phyloP scores from a whole-genome alignment of 1,140 invertebrate genomes.

The Ceratina japonica region DNA sequence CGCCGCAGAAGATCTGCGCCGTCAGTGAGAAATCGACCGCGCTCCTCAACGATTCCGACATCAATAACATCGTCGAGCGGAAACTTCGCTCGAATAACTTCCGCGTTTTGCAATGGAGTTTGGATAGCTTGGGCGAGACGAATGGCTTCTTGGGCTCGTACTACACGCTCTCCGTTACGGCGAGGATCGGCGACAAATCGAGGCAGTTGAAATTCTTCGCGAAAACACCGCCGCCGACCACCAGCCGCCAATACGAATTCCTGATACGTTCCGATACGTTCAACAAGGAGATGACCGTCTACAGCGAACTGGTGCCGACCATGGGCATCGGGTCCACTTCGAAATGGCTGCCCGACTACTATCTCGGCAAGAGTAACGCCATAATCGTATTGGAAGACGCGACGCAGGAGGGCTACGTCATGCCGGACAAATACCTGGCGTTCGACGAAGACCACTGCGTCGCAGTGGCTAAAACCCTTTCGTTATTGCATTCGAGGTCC shows the following conservation, averaged over 20 bases:
- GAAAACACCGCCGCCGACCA: conserved; percentile 75
- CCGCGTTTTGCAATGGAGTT: conserved; percentile 44
- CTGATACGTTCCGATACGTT: conserved; percentile 76
- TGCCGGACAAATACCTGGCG: conserved; percentile 77
- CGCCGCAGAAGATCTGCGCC: neutral
- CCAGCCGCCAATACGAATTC: conserved; percentile 73
- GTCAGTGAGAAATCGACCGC: neutral
- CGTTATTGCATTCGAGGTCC: conserved; percentile 81
- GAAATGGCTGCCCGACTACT: conserved; percentile 75
- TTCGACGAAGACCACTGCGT: conserved; percentile 79
- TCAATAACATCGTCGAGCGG: conserved; percentile 46
- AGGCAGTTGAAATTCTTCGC: conserved; percentile 75
- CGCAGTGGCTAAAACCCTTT: conserved; percentile 77
- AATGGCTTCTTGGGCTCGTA: conserved; percentile 59
- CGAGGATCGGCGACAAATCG: conserved; percentile 26
- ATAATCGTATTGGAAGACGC: conserved; percentile 80
- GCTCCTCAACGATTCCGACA: conserved; percentile 42
- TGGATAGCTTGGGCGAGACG: conserved; percentile 30
- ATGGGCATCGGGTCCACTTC: conserved; percentile 62
- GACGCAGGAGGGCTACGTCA: conserved; percentile 74
- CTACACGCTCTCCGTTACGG: conserved; percentile 39
- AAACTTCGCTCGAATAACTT: conserved; percentile 45
- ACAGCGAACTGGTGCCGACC: conserved; percentile 74
- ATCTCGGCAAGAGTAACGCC: conserved; percentile 73
- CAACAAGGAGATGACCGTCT: conserved; percentile 79